phyloP scores from a whole-genome alignment of 2,888 invertebrate genomes.

The Sarcophaga subvicina region DNA sequence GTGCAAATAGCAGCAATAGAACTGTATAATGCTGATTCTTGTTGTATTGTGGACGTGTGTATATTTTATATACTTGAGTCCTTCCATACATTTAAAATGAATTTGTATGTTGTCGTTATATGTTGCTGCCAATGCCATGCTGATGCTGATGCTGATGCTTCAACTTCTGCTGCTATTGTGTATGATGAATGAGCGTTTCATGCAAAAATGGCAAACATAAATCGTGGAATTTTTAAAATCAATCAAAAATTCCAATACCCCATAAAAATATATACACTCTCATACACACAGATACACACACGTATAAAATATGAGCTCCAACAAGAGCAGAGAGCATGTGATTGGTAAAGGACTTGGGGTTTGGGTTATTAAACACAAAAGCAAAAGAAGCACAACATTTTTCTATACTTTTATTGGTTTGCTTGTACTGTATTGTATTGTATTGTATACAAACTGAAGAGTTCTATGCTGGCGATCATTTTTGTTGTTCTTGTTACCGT shows the following conservation, averaged over 20 bases:
- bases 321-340: neutral
- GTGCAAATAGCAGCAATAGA: neutral
- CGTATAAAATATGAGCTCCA: constrained; percentile 26
- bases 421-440: neutral
- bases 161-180: constrained; percentile 28
- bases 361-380: constrained; percentile 13
- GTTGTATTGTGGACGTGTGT: neutral
- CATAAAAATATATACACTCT: constrained; percentile 36
- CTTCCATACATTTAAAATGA: constrained; percentile 40
- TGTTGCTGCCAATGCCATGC: no score
- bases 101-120: constrained; percentile 18
- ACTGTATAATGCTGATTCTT: constrained; percentile 2
- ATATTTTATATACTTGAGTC: constrained; percentile 8
- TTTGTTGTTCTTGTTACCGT: neutral
- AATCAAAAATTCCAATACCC: constrained; percentile 70
- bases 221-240: constrained; percentile 71
- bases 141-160: constrained; percentile 34
- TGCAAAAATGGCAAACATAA: constrained; percentile 68
- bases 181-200: constrained; percentile 63
- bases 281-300: neutral
- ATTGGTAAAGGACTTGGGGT: neutral
- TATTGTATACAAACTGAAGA: no score
- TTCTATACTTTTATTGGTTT: constrained; percentile 30
- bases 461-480: neutral
- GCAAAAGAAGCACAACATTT: constrained; percentile 9